These are phyloP conservation scores for Ciconia nigra DNA, from an alignment of 2,797 vertebrate species.

Conservation along the genomic window DNA sequence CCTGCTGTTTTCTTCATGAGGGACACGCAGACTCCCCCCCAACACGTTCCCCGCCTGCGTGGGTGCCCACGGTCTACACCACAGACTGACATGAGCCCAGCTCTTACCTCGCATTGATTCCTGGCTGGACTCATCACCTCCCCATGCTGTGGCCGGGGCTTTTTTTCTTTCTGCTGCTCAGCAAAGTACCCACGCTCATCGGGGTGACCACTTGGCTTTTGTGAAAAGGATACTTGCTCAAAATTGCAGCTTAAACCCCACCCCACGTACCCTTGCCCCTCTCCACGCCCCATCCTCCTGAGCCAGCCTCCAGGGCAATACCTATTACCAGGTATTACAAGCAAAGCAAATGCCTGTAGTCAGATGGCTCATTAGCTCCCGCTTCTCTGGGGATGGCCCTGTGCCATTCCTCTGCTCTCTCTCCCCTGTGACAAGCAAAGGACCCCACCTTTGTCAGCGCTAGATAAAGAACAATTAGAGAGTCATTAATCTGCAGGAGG, in stretches of 20 bases:
- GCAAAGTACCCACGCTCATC: not conserved
- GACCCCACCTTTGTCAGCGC: not conserved
- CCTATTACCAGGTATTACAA: not conserved
- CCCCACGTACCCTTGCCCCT: not conserved
- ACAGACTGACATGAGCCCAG: not conserved
- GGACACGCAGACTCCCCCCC: not conserved
- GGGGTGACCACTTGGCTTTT: not conserved
- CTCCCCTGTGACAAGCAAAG: not conserved
- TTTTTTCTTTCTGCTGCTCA: not conserved
- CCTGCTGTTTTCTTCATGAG: not conserved
- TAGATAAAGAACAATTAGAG: slow-evolving; percentile 12
- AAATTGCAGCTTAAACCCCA: not conserved
- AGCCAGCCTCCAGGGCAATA: not conserved
- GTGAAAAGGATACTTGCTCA: not conserved
- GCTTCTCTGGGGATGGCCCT: not conserved
- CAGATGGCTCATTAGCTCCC: not conserved
- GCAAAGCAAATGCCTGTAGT: not conserved
- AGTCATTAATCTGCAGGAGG: slow-evolving; percentile 6
- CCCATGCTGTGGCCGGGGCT: not conserved
- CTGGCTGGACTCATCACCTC: not conserved
- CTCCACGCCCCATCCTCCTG: not conserved
- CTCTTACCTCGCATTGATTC: not conserved
- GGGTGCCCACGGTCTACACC: not conserved
- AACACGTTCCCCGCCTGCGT: rapidly evolving
- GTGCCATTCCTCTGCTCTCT: not conserved